A percentile compares a stretch with the other conserved stretches of the same genome.
phyloP scores from a whole-genome alignment of 2,113 vertebrate genomes.

The human region GRCh38 chr12:2549001-2549500 shows the following conservation, averaged over 20 bases:
- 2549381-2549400: neutral
- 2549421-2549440: neutral
- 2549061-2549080: neutral
- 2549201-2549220: no score
- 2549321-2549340: neutral
- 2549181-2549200: neutral
- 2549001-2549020: neutral
- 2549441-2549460: no score
- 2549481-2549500: neutral
- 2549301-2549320: neutral
- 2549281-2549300: neutral
- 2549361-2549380: neutral
- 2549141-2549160: neutral
- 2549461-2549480: neutral
- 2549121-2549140: neutral
- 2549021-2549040: neutral
- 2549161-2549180: neutral
- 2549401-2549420: neutral
- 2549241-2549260: no score
- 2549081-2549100: neutral
- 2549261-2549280: neutral
- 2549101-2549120: neutral
- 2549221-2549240: neutral
- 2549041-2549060: neutral
- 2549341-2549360: accelerated